Percentiles rank a stretch among this genome's conserved stretches.
Evolutionary conservation across 2,113 vertebrate genomes (phyloP).

Genomic region (Noturus placidus): DNA sequence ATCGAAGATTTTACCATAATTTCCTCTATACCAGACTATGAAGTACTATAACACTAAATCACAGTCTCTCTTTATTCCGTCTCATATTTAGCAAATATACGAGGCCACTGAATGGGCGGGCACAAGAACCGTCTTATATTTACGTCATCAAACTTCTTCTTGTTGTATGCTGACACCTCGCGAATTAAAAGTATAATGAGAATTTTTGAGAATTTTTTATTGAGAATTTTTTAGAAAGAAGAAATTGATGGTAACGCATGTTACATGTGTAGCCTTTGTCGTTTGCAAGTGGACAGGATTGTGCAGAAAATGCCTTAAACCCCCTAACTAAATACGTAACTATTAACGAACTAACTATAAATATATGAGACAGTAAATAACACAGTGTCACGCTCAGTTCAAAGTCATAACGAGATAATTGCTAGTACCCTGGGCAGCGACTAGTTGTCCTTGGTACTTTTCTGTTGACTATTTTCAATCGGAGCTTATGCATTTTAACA

Average conservation of each 20-base stretch:
- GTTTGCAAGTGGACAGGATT: background rate
- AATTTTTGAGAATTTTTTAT: background rate
- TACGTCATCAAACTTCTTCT: background rate
- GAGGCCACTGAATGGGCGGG: background rate
- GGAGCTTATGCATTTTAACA: background rate
- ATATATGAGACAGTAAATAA: background rate
- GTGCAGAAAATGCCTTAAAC: background rate
- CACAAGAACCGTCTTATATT: background rate
- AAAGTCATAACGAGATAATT: background rate
- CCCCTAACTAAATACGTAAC: background rate
- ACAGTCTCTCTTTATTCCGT: background rate
- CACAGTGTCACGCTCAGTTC: background rate
- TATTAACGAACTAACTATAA: background rate
- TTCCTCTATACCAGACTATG: background rate
- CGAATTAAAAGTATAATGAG: constrained; percentile 17
- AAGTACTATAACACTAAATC: background rate
- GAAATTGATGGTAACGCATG: background rate
- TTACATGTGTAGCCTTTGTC: too few relatives aligned
- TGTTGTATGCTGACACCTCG: constrained; percentile 53
- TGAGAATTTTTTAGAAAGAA: too few relatives aligned
- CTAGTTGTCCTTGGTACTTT: background rate
- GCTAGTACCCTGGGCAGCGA: background rate
- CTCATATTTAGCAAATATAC: background rate
- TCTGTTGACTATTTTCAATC: background rate
- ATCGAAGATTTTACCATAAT: background rate